Evolutionary conservation across 37 sponge, comb jelly and placozoan species (phyloP).

Genomic region (Oscarella lobularis): DNA sequence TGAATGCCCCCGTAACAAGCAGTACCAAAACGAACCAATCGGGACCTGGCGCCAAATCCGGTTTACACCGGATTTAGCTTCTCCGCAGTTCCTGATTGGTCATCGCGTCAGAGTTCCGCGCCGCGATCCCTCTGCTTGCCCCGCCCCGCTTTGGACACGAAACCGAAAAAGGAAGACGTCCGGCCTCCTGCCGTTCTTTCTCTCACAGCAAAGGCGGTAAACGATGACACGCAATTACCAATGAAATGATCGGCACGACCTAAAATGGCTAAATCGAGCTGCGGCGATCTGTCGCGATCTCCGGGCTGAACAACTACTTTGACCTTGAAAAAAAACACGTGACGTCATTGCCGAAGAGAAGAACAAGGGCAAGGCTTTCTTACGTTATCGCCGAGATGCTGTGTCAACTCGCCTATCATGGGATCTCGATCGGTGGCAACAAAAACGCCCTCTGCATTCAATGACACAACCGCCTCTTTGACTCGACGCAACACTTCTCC

Average conservation of each 20-base stretch:
- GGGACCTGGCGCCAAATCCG: no score
- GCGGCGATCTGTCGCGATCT: slow-evolving; percentile 32
- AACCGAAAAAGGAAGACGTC: slow-evolving; percentile 30
- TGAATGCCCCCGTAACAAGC: no score
- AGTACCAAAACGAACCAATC: no score
- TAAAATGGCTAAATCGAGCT: slow-evolving; percentile 48
- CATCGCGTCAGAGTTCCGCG: no score
- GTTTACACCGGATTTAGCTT: no score
- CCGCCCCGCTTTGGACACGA: no score
- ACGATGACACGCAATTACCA: slow-evolving; percentile 77
- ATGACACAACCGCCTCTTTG: neutral
- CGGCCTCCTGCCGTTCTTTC: slow-evolving; percentile 33
- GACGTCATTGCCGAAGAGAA: neutral
- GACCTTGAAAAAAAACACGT: neutral
- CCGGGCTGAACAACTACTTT: slow-evolving; percentile 26
- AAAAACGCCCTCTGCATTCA: slow-evolving; percentile 15
- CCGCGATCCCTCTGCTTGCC: no score
- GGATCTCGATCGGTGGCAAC: slow-evolving; percentile 44
- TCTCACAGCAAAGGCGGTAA: slow-evolving; percentile 71
- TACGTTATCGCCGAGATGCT: neutral
- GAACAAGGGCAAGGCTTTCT: neutral
- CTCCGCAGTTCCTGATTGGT: no score
- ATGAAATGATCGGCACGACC: slow-evolving; percentile 53
- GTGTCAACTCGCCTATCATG: slow-evolving; percentile 10
- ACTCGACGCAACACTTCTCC: slow-evolving; percentile 21